Conservation (phyloP, 2,113 vertebrate species). For the Maccullochella peelii region DNA sequence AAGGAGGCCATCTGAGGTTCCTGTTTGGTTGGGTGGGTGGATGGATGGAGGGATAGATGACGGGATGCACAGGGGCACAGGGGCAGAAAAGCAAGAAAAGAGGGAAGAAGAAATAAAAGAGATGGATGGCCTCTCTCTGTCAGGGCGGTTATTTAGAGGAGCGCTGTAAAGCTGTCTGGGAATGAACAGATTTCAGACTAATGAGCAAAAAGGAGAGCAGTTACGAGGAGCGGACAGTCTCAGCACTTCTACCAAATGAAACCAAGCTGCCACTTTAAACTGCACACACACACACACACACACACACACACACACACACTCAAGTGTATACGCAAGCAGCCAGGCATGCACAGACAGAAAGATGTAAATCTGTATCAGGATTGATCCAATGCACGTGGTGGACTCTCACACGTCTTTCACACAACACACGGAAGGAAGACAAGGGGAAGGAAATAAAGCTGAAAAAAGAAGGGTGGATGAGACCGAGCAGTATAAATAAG, state of each 20-base stretch:
- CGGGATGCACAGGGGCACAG: background rate
- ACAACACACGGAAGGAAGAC: background rate
- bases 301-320: background rate
- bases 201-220: slow-evolving; percentile 76
- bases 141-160: slow-evolving; percentile 81
- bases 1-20: slow-evolving; percentile 19
- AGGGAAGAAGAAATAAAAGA: slow-evolving; percentile 79
- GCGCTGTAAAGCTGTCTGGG: slow-evolving; percentile 80
- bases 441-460: background rate
- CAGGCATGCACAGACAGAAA: background rate
- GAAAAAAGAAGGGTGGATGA: background rate
- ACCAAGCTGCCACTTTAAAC: slow-evolving; percentile 52
- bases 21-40: slow-evolving; percentile 15
- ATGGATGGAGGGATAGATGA: slow-evolving; percentile 9
- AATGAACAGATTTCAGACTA: slow-evolving; percentile 84
- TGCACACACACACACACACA: slow-evolving; percentile 12
- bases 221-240: slow-evolving; percentile 62
- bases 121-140: slow-evolving; percentile 81
- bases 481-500: background rate
- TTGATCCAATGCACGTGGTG: background rate
- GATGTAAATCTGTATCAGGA: background rate
- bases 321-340: background rate
- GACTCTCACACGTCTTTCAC: background rate
- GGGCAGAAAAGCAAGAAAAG: slow-evolving; percentile 35
- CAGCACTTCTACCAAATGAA: slow-evolving; percentile 71